phyloP scores from a whole-genome alignment of 2,797 vertebrate species.

The Spinus olivaceus region DNA sequence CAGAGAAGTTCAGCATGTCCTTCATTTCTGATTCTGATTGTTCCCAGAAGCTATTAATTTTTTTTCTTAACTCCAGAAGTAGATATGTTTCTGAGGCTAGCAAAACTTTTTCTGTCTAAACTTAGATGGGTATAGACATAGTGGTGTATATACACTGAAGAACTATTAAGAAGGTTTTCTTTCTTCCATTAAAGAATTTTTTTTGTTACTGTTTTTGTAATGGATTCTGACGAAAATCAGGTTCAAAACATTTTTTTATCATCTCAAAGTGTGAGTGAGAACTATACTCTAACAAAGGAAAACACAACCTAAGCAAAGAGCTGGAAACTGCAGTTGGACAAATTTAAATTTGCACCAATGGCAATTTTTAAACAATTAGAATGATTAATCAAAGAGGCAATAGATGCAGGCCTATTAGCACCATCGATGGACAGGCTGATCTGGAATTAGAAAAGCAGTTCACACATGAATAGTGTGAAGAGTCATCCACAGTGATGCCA shows the following conservation, averaged over 20 bases:
- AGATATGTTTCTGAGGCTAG: background rate
- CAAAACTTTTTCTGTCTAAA: background rate
- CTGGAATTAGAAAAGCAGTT: background rate
- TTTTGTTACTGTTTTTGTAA: background rate
- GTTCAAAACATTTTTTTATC: background rate
- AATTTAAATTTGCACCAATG: background rate
- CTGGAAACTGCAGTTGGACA: background rate
- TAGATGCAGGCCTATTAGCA: background rate
- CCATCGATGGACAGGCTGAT: background rate
- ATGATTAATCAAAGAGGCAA: background rate
- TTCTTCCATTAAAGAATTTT: background rate
- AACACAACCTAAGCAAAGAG: background rate
- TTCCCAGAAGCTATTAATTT: background rate
- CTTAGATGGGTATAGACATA: background rate
- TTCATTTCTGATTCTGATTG: background rate
- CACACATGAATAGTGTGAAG: background rate
- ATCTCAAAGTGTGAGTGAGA: accelerated
- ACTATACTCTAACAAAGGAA: background rate
- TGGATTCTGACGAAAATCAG: background rate
- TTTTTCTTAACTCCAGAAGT: background rate
- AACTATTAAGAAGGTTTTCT: background rate
- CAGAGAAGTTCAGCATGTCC: background rate
- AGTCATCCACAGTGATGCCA: background rate
- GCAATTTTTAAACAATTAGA: background rate
- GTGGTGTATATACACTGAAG: background rate